Base-by-base conservation (phyloP, 2,888 invertebrate genomes). In the Itoplectis maculator region DNA sequence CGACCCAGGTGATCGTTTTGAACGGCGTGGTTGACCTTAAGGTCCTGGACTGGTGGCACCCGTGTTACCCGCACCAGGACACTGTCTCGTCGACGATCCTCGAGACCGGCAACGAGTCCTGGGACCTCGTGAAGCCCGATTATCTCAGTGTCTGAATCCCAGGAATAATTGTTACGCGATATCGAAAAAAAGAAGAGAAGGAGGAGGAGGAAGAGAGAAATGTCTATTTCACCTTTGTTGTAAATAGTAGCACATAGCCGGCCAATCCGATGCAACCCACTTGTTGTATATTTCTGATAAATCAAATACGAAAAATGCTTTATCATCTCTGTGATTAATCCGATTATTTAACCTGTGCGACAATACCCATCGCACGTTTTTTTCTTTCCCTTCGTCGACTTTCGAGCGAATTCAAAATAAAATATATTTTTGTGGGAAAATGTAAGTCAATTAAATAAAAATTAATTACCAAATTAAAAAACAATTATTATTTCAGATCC, bases 31-130 rank as follows among this genome's bases (percentile, higher is more conserved):
- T 93, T 59, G 94, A 93, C 87, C 93, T 94, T 18, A 93, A 93
- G 86, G 94, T 95, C 2, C 87, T 95, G 63, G 95, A 96, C 85
- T 96, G 96, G 96, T 96, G 96, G 96, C 95, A 96, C 91, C 95
- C 94, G 8, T 89, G 90, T 65, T 94, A 94, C 90, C 94, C 94
- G 7, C 93, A 93, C 86, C 88, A 92, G 73, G 92, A 91, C 77
- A 87, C 90, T 65, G 87, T 91, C 66, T 84, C 88, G 49, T 88
- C 83, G 0, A 86, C 88, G 35, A 70, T 89, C 65, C 86, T 90
- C 40, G 86, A 88, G 42, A 84, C 88, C 15, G 86, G 82, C 1
- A 85, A 84, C 42, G 91, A 91, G 80, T 88, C 85, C 37, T 91
- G 90, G 90, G 91, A 89, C 66, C 78, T 73, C 11, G 59, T 77